A percentile compares a stretch with the other conserved stretches of the same genome.
These are phyloP conservation scores for Machimus rusticus DNA, from an alignment of 2,888 invertebrate species.

Conservation along the genomic window DNA sequence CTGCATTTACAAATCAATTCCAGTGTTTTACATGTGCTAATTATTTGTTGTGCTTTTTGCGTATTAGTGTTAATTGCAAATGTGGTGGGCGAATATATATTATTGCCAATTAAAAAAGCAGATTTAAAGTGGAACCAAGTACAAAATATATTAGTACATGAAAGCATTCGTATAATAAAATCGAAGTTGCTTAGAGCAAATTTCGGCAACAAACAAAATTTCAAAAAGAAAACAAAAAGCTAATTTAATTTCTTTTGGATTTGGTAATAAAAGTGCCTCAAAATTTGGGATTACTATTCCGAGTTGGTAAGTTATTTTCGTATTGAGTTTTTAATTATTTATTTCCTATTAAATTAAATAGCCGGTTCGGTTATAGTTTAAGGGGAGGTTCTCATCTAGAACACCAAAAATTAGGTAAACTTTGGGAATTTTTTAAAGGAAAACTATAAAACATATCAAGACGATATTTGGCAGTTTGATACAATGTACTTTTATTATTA, in stretches of 20 bases:
- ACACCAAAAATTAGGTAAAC: too few relatives aligned
- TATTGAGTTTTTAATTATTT: background rate
- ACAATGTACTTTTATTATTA: too few relatives aligned
- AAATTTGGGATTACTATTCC: constrained; percentile 55
- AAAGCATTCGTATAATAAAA: background rate
- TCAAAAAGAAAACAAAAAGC: background rate
- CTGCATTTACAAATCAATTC: background rate
- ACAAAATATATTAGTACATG: background rate
- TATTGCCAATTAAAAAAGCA: background rate
- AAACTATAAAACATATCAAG: too few relatives aligned
- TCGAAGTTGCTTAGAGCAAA: background rate
- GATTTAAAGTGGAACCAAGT: constrained; percentile 42
- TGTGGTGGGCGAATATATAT: constrained; percentile 38
- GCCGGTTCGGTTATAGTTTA: too few relatives aligned
- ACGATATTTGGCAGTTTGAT: too few relatives aligned
- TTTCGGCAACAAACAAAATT: constrained; percentile 8
- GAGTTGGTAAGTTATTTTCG: constrained; percentile 53
- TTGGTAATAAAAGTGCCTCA: constrained; percentile 53
- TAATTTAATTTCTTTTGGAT: constrained; percentile 41
- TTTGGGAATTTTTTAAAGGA: too few relatives aligned
- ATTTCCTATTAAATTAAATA: too few relatives aligned
- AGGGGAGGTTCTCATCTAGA: too few relatives aligned
- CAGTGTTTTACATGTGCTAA: constrained; percentile 23
- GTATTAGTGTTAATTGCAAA: constrained; percentile 40
- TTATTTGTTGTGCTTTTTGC: constrained; percentile 5